Conservation (phyloP, 2,888 invertebrate species). For the Lacanobia oleracea region DNA sequence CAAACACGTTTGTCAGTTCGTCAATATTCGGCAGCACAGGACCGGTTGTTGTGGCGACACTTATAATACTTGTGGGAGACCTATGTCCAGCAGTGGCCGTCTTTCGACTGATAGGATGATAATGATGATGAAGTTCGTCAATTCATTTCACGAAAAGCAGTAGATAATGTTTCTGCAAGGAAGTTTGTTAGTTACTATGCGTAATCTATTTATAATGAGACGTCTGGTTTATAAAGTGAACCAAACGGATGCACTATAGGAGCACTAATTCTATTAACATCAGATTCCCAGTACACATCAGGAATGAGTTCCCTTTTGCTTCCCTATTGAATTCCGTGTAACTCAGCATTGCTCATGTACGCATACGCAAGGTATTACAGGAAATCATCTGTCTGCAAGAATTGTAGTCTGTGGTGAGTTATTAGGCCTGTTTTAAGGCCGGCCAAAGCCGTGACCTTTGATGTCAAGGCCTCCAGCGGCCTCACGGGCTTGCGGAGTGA, state of each 20-base stretch:
- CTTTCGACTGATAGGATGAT: too few relatives aligned
- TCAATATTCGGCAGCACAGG: not conserved
- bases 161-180: too few relatives aligned
- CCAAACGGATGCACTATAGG: not conserved
- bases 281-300: constrained; percentile 28
- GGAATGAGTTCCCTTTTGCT: constrained; percentile 17
- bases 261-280: constrained; percentile 13
- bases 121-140: too few relatives aligned
- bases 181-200: too few relatives aligned
- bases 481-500: constrained; percentile 6
- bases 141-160: too few relatives aligned
- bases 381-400: not conserved
- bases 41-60: too few relatives aligned
- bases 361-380: not conserved
- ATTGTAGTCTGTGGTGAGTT: constrained; percentile 17
- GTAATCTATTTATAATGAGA: constrained; percentile 8
- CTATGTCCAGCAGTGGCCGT: too few relatives aligned
- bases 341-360: not conserved
- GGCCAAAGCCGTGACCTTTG: constrained; percentile 68
- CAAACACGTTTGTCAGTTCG: not conserved
- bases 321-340: constrained; percentile 42
- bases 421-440: constrained; percentile 22
- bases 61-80: too few relatives aligned
- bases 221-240: not conserved
- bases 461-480: constrained; percentile 61